phyloP scores from a whole-genome alignment of 2,113 vertebrate genomes.

The Anser cygnoides region DNA sequence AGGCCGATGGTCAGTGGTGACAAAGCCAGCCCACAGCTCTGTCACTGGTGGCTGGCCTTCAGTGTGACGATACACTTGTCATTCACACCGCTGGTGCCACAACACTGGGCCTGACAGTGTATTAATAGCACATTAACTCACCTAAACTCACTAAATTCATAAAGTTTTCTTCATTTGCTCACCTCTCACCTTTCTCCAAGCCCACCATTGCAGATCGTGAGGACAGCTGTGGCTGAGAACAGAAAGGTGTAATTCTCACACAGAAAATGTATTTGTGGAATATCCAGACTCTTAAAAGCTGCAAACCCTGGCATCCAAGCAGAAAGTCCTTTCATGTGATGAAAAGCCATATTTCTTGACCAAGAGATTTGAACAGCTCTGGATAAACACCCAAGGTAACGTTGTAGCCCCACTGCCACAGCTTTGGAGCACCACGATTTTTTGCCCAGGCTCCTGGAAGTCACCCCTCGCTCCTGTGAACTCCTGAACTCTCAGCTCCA shows the following conservation, averaged over 20 bases:
- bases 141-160: background rate
- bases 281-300: background rate
- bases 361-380: background rate
- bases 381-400: background rate
- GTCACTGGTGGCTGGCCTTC: background rate
- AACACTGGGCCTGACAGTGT: background rate
- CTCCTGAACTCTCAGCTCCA: background rate
- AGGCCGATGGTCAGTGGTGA: background rate
- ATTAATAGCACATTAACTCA: background rate
- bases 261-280: background rate
- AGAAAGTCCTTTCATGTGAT: background rate
- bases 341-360: background rate
- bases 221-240: background rate
- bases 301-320: background rate
- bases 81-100: background rate
- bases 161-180: background rate
- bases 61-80: rapidly evolving
- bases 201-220: background rate
- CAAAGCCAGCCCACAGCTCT: background rate
- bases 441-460: background rate
- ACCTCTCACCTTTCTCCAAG: background rate
- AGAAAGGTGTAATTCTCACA: background rate
- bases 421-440: rapidly evolving
- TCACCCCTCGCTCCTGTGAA: background rate
- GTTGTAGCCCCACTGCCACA: background rate